phyloP scores from a whole-genome alignment of 2,888 invertebrate species.

The Drosophila melanosoma region DNA sequence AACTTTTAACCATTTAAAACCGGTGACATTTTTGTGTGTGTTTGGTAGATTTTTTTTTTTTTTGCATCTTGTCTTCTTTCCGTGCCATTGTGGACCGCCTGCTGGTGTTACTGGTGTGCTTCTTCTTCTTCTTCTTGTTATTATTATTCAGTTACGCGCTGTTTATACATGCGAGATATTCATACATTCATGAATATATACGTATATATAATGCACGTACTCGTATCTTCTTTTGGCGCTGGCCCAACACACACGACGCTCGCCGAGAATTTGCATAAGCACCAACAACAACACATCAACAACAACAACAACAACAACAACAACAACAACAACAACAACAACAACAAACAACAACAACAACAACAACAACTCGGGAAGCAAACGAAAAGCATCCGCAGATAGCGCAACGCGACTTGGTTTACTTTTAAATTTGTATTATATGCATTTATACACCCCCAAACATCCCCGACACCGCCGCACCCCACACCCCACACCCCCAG shows the following conservation, averaged over 20 bases:
- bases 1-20: constrained; percentile 58
- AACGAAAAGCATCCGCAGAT: constrained; percentile 68
- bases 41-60: constrained; percentile 11
- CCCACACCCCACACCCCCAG: background rate
- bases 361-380: constrained; percentile 33
- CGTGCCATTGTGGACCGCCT: constrained; percentile 26
- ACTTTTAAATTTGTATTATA: constrained; percentile 79
- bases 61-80: constrained; percentile 14
- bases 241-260: constrained; percentile 66
- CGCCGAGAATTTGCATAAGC: constrained; percentile 61
- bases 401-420: constrained; percentile 72
- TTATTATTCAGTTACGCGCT: constrained; percentile 78
- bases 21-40: constrained; percentile 62
- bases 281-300: constrained; percentile 43
- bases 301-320: constrained; percentile 22
- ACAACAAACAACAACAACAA: constrained; percentile 17
- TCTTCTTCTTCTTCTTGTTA: constrained; percentile 58
- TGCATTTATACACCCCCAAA: constrained; percentile 48
- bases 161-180: constrained; percentile 75
- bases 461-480: constrained; percentile 7
- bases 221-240: constrained; percentile 70
- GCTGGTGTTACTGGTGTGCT: constrained; percentile 23
- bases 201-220: constrained; percentile 70
- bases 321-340: constrained; percentile 29
- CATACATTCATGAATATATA: constrained; percentile 78